Evolutionary conservation across 1,140 invertebrate species (phyloP).

Genomic region (Aphaenogaster rudis): DNA sequence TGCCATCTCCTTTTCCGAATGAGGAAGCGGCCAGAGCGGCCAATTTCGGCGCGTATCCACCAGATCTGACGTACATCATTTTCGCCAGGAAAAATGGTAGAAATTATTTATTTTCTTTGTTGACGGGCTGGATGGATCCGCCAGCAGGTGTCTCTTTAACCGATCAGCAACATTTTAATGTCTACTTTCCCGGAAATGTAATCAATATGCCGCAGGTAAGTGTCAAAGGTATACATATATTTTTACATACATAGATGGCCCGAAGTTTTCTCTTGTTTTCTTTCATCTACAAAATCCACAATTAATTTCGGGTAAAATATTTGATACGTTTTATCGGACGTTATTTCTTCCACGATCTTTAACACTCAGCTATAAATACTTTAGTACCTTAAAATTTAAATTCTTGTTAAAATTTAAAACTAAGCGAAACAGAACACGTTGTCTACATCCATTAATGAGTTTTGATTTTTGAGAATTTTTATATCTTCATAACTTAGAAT

Average conservation of each 20-base stretch:
- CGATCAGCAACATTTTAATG: slow-evolving; percentile 98
- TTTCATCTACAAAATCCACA: neutral
- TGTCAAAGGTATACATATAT: neutral
- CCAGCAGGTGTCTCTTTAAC: slow-evolving; percentile 94
- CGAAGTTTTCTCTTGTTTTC: neutral
- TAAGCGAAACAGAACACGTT: neutral
- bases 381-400: neutral
- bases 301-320: neutral
- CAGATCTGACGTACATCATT: slow-evolving; percentile 96
- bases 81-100: slow-evolving; percentile 93
- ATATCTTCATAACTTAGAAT: neutral
- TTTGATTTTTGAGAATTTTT: neutral
- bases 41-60: slow-evolving; percentile 97
- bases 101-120: slow-evolving; percentile 97
- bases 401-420: neutral
- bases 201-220: slow-evolving; percentile 97
- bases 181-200: slow-evolving; percentile 98
- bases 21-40: slow-evolving; percentile 95
- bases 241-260: neutral
- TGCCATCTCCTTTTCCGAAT: slow-evolving; percentile 96
- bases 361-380: neutral
- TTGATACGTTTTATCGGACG: neutral
- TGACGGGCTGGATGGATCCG: slow-evolving; percentile 97
- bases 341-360: neutral
- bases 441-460: neutral